These are phyloP conservation scores for Tragelaphus eurycerus DNA, from an alignment of 2,797 vertebrate genomes.

Conservation along the genomic window DNA sequence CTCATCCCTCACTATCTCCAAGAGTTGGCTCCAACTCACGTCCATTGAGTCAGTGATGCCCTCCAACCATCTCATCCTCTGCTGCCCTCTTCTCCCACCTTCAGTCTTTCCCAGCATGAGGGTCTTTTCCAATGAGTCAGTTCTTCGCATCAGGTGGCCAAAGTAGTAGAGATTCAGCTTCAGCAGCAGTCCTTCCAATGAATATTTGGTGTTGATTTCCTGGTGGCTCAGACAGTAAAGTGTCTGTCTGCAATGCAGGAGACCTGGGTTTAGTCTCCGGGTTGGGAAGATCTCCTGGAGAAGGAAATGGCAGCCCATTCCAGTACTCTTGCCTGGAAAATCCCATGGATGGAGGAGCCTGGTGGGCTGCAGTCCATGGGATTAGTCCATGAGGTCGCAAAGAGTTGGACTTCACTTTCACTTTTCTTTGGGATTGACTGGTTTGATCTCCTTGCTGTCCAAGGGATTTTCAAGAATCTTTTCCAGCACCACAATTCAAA, in stretches of 20 bases:
- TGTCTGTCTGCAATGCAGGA: too few relatives aligned
- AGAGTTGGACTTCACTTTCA: too few relatives aligned
- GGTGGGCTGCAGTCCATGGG: too few relatives aligned
- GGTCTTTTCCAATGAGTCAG: not conserved
- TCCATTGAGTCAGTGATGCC: not conserved
- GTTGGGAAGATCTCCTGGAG: too few relatives aligned
- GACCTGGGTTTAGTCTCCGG: too few relatives aligned
- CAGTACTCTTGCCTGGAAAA: too few relatives aligned
- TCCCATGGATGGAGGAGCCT: too few relatives aligned
- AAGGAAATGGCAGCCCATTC: too few relatives aligned
- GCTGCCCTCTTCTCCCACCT: not conserved
- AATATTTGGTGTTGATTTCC: not conserved
- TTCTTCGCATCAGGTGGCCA: not conserved
- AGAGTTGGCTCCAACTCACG: not conserved
- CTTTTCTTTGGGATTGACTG: not conserved
- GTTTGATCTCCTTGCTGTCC: not conserved
- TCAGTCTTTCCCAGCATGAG: not conserved
- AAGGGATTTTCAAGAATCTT: not conserved
- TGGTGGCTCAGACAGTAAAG: too few relatives aligned
- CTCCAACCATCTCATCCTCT: not conserved
- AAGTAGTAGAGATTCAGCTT: not conserved
- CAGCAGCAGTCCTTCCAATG: not conserved
- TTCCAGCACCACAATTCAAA: not conserved
- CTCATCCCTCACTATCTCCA: fast-evolving
- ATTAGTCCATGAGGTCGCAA: too few relatives aligned